Base-by-base conservation (phyloP, 2,113 vertebrate genomes). In the Grallaria varia region DNA sequence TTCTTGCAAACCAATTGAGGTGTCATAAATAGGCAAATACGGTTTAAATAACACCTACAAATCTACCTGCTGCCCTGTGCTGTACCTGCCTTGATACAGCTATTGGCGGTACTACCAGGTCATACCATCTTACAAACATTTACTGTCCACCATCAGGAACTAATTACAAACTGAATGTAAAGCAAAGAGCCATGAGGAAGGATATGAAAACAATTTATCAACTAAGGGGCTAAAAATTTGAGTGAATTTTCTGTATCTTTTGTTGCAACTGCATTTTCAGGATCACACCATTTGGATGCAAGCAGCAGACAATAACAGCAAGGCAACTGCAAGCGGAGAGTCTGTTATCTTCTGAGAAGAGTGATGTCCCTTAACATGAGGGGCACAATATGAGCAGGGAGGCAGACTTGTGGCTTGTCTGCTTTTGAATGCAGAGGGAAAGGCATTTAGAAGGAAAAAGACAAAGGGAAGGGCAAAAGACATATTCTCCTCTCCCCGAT, bases 371-470 rank as follows among this genome's bases (percentile, higher is more conserved):
- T 86, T 67, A 7, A 52, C 35, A 52, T 14, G 10, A 86, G 42
- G 33, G 16, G 8, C n/a, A 81, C 0, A 0, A 21, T 50, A 25
- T 4, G 8, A 40, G 10, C 25, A 80, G 12, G 4, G 19, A 63
- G 18, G 67, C 4, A 81, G 6, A 49, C 6, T 37, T 37, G 15
- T 33, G 5, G 8, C 35, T 60, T 52, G 6, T 75, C 64, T 80
- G 8, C 30, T 60, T 88, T 56, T 53, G 33, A 84, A 75, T 42
- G 25, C 3, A 1, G 12, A 68, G 12, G 44, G 18, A 90, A 94
- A 95, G 27, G 9, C 55, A 75, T 93, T 95, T 83, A 96, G 80
- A 89, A 86, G 56, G 47, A 69, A 78, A 92, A 92, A 91, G 33
- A 87, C 64, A 95, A 92, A 86, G 33, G 28, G 9, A 84, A 95